phyloP scores from a whole-genome alignment of 2,113 vertebrate species.

The Psilopsiagon aurifrons region DNA sequence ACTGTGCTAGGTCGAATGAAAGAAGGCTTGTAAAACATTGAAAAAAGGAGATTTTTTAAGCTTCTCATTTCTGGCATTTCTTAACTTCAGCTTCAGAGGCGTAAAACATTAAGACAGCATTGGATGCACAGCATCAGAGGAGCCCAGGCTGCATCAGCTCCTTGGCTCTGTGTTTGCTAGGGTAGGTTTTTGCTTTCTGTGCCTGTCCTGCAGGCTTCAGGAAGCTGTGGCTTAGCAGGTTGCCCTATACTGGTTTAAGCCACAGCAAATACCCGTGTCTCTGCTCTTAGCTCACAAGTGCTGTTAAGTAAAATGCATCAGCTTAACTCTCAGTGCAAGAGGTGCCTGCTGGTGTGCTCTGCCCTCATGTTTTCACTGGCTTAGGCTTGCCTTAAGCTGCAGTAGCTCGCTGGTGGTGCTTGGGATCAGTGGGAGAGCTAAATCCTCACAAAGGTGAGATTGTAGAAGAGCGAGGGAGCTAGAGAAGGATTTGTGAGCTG shows the following conservation, averaged over 20 bases:
- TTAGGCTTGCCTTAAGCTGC: slow-evolving; percentile 20
- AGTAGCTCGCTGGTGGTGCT: not conserved
- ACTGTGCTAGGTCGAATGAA: not conserved
- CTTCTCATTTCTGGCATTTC: not conserved
- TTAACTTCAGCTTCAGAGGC: not conserved
- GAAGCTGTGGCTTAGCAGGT: not conserved
- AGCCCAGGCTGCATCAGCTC: not conserved
- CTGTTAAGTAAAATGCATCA: slow-evolving; percentile 28
- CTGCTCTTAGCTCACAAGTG: slow-evolving; percentile 14
- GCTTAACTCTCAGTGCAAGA: slow-evolving; percentile 2
- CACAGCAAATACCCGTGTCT: not conserved
- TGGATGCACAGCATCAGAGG: not conserved
- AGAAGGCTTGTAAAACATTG: not conserved
- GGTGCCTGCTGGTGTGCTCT: not conserved
- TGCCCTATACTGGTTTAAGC: not conserved
- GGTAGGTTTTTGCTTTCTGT: not conserved
- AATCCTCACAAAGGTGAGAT: not conserved
- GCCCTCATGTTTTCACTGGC: not conserved
- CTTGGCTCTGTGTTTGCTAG: rapidly evolving
- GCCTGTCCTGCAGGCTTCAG: not conserved
- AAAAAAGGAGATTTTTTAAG: slow-evolving; percentile 10
- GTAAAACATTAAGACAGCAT: not conserved
- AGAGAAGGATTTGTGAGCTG: not conserved
- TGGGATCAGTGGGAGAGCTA: not conserved
- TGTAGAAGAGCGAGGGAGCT: not conserved